A percentile compares a stretch with the other conserved stretches of the same genome.
Evolutionary conservation across 1,140 invertebrate species (phyloP).

Genomic region (Magallana angulata): DNA sequence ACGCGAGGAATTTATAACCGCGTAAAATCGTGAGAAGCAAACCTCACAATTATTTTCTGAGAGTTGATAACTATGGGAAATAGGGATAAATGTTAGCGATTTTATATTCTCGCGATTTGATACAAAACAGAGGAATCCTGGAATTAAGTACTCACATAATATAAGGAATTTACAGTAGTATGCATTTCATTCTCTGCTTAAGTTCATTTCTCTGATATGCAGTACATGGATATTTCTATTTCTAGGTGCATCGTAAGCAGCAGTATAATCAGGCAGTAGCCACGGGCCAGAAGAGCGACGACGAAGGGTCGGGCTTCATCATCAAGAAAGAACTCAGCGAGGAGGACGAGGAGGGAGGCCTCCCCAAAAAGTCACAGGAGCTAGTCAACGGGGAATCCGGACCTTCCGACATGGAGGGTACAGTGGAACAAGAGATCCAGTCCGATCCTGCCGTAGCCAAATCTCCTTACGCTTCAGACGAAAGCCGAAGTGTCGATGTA

Average conservation of each 20-base stretch:
- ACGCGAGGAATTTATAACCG: too few relatives aligned
- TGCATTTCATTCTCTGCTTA: too few relatives aligned
- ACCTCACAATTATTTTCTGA: too few relatives aligned
- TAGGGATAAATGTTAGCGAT: too few relatives aligned
- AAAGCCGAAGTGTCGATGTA: background rate
- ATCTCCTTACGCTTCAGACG: background rate
- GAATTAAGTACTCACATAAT: too few relatives aligned
- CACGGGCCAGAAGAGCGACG: background rate
- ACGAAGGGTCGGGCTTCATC: background rate
- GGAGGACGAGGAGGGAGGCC: background rate
- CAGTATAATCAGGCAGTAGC: background rate
- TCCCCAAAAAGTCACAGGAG: background rate
- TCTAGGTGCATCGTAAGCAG: conserved; percentile 9
- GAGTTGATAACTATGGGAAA: too few relatives aligned
- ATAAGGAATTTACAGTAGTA: too few relatives aligned
- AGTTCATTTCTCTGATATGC: background rate
- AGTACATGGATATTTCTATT: background rate
- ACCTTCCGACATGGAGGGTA: background rate
- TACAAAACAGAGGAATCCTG: too few relatives aligned
- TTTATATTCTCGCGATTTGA: too few relatives aligned
- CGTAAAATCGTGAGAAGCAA: too few relatives aligned
- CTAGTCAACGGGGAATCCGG: background rate
- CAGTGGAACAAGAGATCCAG: background rate
- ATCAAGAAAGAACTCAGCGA: background rate
- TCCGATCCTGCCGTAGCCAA: background rate